phyloP scores from a whole-genome alignment of 2,113 vertebrate species.

The Bettongia penicillata region DNA sequence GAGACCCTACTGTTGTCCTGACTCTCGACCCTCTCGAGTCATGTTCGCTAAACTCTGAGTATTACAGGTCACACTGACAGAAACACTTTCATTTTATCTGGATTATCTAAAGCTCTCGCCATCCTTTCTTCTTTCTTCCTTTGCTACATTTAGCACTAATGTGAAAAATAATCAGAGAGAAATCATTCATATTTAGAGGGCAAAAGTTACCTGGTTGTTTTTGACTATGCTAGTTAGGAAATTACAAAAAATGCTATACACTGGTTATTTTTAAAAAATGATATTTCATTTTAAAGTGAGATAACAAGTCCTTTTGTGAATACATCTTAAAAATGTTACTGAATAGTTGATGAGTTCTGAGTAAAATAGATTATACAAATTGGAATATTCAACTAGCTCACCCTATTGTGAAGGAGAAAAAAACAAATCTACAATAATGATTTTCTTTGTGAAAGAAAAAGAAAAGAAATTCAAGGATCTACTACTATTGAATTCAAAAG shows the following conservation, averaged over 20 bases:
- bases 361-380: conserved; percentile 53
- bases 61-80: neutral
- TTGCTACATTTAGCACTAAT: conserved; percentile 6
- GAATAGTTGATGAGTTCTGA: conserved; percentile 71
- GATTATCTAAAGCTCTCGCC: conserved; percentile 24
- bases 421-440: conserved; percentile 63
- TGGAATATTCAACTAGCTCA: conserved; percentile 68
- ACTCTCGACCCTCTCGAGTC: conserved; percentile 23
- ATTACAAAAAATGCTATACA: conserved; percentile 31
- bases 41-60: neutral
- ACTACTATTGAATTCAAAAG: conserved; percentile 76
- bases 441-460: conserved; percentile 71
- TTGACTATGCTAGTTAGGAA: neutral
- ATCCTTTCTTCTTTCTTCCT: neutral
- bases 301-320: conserved; percentile 64
- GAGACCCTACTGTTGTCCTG: conserved; percentile 33
- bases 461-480: conserved; percentile 63
- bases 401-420: conserved; percentile 31
- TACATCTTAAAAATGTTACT: conserved; percentile 35
- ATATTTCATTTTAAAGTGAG: conserved; percentile 58
- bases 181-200: conserved; percentile 29
- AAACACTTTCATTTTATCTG: conserved; percentile 13
- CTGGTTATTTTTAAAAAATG: conserved; percentile 37
- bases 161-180: neutral
- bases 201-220: conserved; percentile 40